These are phyloP conservation scores for Camelus dromedarius DNA, from an alignment of 2,113 vertebrate species.

Conservation along the genomic window DNA sequence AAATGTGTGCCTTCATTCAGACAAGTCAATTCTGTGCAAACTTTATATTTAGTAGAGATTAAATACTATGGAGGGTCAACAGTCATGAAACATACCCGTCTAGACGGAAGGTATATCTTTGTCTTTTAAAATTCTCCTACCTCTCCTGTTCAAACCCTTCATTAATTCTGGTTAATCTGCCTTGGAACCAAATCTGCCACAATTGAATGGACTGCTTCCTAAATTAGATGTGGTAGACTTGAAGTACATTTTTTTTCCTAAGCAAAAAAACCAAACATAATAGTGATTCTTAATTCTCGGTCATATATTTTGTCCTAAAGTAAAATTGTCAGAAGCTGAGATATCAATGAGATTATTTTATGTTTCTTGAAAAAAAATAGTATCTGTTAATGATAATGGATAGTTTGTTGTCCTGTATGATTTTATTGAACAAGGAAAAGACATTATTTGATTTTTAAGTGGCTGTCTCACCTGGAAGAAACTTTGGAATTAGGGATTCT, in stretches of 20 bases:
- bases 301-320: constrained; percentile 44
- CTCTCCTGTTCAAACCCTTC: not conserved
- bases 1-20: constrained; percentile 30
- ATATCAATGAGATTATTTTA: constrained; percentile 11
- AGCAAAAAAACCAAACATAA: not conserved
- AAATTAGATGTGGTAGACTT: constrained; percentile 56
- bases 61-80: constrained; percentile 5
- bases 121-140: constrained; percentile 7
- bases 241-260: constrained; percentile 51
- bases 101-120: constrained; percentile 7
- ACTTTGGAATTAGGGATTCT: constrained; percentile 41
- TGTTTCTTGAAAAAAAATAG: constrained; percentile 19
- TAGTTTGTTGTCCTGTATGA: not conserved
- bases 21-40: constrained; percentile 16
- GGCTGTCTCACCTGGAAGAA: not conserved
- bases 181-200: constrained; percentile 40
- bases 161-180: constrained; percentile 22
- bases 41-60: constrained; percentile 20
- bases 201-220: constrained; percentile 36
- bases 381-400: constrained; percentile 6
- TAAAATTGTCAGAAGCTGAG: constrained; percentile 1
- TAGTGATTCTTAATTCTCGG: constrained; percentile 54
- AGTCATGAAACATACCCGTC: not conserved
- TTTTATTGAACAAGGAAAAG: constrained; percentile 51
- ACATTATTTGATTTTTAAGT: constrained; percentile 64